phyloP scores from a whole-genome alignment of 2,888 invertebrate species.

The Prosapia bicincta region DNA sequence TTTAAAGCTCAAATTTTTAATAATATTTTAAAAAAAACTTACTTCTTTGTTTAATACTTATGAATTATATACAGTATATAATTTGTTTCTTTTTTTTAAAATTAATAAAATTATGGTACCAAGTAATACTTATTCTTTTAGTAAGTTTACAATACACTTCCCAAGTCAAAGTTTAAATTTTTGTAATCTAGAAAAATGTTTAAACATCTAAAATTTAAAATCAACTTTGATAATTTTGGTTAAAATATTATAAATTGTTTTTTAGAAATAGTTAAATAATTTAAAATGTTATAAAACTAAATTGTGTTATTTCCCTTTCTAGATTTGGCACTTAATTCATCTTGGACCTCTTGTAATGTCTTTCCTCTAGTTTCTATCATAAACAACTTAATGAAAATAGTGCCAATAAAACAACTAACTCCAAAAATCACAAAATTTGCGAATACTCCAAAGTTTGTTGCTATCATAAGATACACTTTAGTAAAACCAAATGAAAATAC shows the following conservation, averaged over 20 bases:
- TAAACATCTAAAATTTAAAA: too few species aligned
- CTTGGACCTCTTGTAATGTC: conserved; percentile 64
- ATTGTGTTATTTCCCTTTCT: background rate
- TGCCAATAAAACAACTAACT: conserved; percentile 55
- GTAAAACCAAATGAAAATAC: conserved; percentile 55
- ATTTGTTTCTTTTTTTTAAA: too few species aligned
- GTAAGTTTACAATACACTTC: too few species aligned
- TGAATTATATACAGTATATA: too few species aligned
- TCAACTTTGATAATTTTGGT: too few species aligned
- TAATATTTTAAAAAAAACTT: too few species aligned
- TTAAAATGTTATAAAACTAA: background rate
- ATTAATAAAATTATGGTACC: too few species aligned
- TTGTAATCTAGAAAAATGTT: too few species aligned
- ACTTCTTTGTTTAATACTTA: too few species aligned
- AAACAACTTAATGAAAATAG: conserved; percentile 56
- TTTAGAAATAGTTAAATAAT: background rate
- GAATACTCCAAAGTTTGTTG: conserved; percentile 57
- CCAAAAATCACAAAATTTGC: conserved; percentile 64
- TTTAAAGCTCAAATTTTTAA: too few species aligned
- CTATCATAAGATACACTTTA: conserved; percentile 57
- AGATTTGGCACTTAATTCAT: conserved; percentile 48
- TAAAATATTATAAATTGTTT: background rate
- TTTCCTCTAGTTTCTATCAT: conserved; percentile 72
- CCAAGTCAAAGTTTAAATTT: too few species aligned
- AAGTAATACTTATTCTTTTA: too few species aligned